Evolutionary conservation across 2,113 vertebrate species (phyloP), one percentile per base, ranked within the genome.

Genomic region (Notothenia coriiceps): DNA sequence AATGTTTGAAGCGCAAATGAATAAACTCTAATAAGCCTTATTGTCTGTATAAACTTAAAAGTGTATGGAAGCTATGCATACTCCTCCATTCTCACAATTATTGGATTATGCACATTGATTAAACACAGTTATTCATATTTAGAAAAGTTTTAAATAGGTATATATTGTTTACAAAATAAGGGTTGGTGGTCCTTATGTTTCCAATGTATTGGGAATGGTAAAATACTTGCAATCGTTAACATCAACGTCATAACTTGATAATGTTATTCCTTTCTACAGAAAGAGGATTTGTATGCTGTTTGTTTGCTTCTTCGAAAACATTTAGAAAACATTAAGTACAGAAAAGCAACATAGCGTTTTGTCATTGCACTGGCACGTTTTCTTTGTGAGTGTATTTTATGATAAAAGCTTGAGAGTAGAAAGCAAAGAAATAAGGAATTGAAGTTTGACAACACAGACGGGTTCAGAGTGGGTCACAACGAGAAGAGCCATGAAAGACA

Each of bases 401-500:
- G 40, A 74, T 51, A 62, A 67, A 46, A 77, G 50, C 33, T 51
- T 50, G 60, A 64, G 47, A 74, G 52, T 13, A n/a, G 14, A 70
- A 61, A 70, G 68, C 60, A 80, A 25, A 29, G 47, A 80, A 77
- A 74, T 54, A 61, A 13, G 51, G 6, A 63, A 51, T 1, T 76
- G 46, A 56, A 66, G n/a, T 54, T 46, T 35, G 44, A 77, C 79
- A 79, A 68, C 22, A 52, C 15, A 73, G 47, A 57, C 2, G 5
- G 25, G 51, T 62, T 83, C 61, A 57, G 71, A 57, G 56, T 47
- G 52, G 70, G 75, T 77, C 76, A 74, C 47, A 55, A 44, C 22
- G 3, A 82, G 49, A 82, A 44, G 29, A 90, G 56, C 56, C 81
- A 83, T 86, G 81, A 90, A 86, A 83, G 74, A 86, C 82, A 82